Conservation (phyloP, 35 echinoderm and acorn worm species). For the Stichopus chloronotus region DNA sequence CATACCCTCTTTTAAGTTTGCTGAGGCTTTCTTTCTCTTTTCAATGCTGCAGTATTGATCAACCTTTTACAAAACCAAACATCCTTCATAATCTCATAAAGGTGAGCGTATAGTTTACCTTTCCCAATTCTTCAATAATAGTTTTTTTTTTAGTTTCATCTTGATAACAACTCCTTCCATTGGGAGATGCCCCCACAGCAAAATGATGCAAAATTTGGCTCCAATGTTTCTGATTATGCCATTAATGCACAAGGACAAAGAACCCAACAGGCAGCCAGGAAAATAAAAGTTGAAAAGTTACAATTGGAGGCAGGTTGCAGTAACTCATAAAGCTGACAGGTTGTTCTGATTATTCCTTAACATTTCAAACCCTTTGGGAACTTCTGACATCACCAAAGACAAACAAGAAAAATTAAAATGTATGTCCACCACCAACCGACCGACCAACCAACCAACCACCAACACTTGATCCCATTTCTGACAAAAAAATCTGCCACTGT, state of each 20-base stretch:
- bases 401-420: not conserved
- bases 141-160: too few relatives aligned
- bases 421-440: too few relatives aligned
- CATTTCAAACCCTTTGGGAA: slow-evolving; percentile 4
- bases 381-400: slow-evolving; percentile 8
- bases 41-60: too few relatives aligned
- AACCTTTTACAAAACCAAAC: too few relatives aligned
- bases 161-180: not conserved
- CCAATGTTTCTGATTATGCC: slow-evolving; percentile 46
- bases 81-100: too few relatives aligned
- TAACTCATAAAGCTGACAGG: slow-evolving; percentile 7
- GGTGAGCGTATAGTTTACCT: too few relatives aligned
- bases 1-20: too few relatives aligned
- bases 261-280: not conserved
- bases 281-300: slow-evolving; percentile 40
- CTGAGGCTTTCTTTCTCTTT: too few relatives aligned
- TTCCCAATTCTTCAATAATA: too few relatives aligned
- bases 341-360: slow-evolving; percentile 48
- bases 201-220: slow-evolving; percentile 8
- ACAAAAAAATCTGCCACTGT: slow-evolving; percentile 37
- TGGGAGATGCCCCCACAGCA: not conserved
- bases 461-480: not conserved
- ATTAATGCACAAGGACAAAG: slow-evolving; percentile 48
- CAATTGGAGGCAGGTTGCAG: slow-evolving; percentile 6
- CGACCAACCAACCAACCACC: too few relatives aligned